A percentile compares a stretch with the other conserved stretches of the same genome.
Conservation (phyloP, 2,113 vertebrate species). For the Aspidoscelis tigris region DNA sequence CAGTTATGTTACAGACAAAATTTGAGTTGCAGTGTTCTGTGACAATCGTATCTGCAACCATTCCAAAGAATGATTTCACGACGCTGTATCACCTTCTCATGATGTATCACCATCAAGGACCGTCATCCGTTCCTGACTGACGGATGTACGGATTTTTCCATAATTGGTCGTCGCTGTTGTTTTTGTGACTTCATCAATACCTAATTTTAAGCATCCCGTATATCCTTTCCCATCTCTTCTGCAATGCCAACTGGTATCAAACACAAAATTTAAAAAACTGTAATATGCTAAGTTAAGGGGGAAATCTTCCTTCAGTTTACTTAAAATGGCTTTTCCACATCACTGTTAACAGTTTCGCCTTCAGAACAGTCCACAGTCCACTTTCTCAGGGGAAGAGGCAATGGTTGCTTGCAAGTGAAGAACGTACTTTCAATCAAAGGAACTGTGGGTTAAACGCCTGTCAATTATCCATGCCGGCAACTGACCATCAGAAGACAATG, state of each 20-base stretch:
- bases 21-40: not conserved
- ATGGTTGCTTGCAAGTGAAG: constrained; percentile 31
- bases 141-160: not conserved
- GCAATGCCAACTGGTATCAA: constrained; percentile 49
- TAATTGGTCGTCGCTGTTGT: not conserved
- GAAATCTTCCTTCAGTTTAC: constrained; percentile 62
- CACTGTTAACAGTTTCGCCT: constrained; percentile 33
- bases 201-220: not conserved
- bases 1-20: not conserved
- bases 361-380: constrained; percentile 32
- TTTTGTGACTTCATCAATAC: not conserved
- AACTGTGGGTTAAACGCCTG: constrained; percentile 45
- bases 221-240: constrained; percentile 51
- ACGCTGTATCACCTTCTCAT: not conserved
- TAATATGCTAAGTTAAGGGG: constrained; percentile 52
- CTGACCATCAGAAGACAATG: not conserved
- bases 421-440: constrained; percentile 32
- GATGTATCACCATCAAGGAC: not conserved
- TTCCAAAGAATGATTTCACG: not conserved
- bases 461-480: constrained; percentile 8
- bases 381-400: constrained; percentile 56
- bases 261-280: constrained; percentile 19
- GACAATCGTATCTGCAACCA: not conserved
- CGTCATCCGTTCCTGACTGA: not conserved
- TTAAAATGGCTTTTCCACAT: constrained; percentile 55